These are phyloP conservation scores for Drosophila lacertosa DNA, from an alignment of 1,140 invertebrate genomes.

Conservation along the genomic window DNA sequence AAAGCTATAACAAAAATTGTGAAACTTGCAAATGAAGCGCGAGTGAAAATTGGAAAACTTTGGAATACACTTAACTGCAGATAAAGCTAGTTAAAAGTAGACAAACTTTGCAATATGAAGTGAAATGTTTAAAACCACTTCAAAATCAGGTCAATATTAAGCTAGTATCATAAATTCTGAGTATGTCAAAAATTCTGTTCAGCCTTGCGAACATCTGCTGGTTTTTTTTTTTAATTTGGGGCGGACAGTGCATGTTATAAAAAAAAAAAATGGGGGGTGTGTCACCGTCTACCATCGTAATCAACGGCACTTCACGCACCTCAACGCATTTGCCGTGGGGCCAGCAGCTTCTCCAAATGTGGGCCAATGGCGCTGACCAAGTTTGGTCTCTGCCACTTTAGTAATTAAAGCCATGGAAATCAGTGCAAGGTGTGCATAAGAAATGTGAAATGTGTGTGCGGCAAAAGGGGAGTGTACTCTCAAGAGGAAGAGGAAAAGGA, in stretches of 20 bases:
- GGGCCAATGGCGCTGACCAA: constrained; percentile 50
- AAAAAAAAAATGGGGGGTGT: constrained; percentile 10
- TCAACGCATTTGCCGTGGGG: constrained; percentile 30
- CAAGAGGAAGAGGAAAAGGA: not conserved
- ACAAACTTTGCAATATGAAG: no score
- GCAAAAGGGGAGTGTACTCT: not conserved
- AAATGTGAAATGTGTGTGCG: constrained; percentile 25
- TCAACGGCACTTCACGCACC: constrained; percentile 41
- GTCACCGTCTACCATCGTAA: constrained; percentile 6
- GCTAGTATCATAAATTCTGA: not conserved
- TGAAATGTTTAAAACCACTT: no score
- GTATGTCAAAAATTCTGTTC: not conserved
- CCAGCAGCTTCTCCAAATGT: constrained; percentile 31
- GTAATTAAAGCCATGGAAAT: constrained; percentile 55
- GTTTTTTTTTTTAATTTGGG: constrained; percentile 6
- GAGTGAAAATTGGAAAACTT: not conserved
- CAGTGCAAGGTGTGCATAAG: constrained; percentile 45
- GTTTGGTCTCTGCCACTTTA: constrained; percentile 45
- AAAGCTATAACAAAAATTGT: not conserved
- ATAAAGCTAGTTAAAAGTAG: no score
- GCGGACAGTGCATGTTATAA: not conserved
- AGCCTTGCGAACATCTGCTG: not conserved
- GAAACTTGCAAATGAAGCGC: not conserved
- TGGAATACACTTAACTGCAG: not conserved
- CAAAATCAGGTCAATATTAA: not conserved